A percentile compares a stretch with the other conserved stretches of the same genome.
phyloP scores from a whole-genome alignment of 2,888 invertebrate genomes.

The Eurytoma californica region DNA sequence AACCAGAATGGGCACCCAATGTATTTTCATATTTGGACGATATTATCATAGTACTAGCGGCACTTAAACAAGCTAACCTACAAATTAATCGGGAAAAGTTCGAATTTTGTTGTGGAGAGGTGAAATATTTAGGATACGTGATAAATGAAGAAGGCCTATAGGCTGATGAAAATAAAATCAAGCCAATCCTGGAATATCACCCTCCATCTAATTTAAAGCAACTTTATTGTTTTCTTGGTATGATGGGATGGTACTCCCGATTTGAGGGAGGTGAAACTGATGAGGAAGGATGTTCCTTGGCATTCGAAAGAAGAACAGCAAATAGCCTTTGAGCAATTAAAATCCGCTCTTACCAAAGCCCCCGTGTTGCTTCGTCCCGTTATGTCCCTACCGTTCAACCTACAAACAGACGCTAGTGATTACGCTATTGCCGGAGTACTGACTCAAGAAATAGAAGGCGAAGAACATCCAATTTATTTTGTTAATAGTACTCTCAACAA shows the following conservation, averaged over 20 bases:
- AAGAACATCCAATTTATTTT: conserved; percentile 54
- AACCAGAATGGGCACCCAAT: conserved; percentile 48
- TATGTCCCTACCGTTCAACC: conserved; percentile 33
- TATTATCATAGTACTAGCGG: conserved; percentile 36
- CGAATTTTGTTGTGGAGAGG: conserved; percentile 54
- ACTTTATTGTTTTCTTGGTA: conserved; percentile 62
- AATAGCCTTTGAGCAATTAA: conserved; percentile 35
- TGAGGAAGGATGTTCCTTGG: conserved; percentile 50
- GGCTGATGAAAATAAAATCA: not conserved
- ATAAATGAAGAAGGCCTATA: conserved; percentile 1
- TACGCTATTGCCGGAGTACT: no score
- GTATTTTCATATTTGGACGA: conserved; percentile 56
- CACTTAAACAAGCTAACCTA: conserved; percentile 18
- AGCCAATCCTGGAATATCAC: not conserved
- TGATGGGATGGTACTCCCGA: conserved; percentile 63
- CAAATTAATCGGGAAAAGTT: conserved; percentile 52
- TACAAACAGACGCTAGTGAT: no score
- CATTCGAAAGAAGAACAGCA: conserved; percentile 30
- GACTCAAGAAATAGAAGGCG: no score
- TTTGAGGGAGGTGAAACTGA: conserved; percentile 57
- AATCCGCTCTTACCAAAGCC: conserved; percentile 34
- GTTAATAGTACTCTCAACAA: conserved; percentile 51
- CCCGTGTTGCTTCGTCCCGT: conserved; percentile 58
- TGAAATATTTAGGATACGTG: conserved; percentile 62
- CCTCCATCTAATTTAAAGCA: conserved; percentile 56